Base-by-base conservation (phyloP, 2,113 vertebrate species). In the Aphelocoma coerulescens region DNA sequence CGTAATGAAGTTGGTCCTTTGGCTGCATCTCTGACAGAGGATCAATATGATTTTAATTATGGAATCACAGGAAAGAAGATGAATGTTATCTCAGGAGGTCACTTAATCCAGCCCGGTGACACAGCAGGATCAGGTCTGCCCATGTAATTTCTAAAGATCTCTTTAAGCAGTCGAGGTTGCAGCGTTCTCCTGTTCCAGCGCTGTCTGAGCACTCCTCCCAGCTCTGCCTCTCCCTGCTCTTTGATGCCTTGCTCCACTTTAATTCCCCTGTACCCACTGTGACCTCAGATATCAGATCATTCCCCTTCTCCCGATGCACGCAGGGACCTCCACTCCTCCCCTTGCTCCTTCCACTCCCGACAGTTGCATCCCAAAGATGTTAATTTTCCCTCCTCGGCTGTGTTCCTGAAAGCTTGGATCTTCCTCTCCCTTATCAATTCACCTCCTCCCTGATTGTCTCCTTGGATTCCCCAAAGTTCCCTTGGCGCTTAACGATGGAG, bases 21-120 rank as follows among this genome's bases (percentile, higher is more conserved):
- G 39, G 90, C 74, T 76, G 81, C 67, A 11, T 41, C 41, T 39
- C 71, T 37, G 90, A 16, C 88, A 86, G 74, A 73, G 82, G 65
- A 91, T 91, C 69, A 3, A 63, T 89, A 7, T 9, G n/a, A 32
- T 82, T 91, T 96, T 88, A 85, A 93, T 88, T 48, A 57, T 8
- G 46, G 85, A 43, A 88, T 68, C 66, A 26, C 51, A 73, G 78
- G 33, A 35, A 49, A 33, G 21, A 52, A 79, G 91, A 83, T 58
- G 35, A 61, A 59, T 62, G 75, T 14, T 63, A 26, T 69, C 78
- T 68, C 88, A 46, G 88, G 62, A 82, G 74, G 74, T 90, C 58
- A 28, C 67, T 85, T 65, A 4, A 57, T 51, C 35, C 41, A 39
- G 62, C 54, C 69, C 6, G 4, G 88, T 44, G 95, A 58, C 75